Base-by-base conservation (phyloP, 2,888 invertebrate species). In the Scaeva pyrastri region DNA sequence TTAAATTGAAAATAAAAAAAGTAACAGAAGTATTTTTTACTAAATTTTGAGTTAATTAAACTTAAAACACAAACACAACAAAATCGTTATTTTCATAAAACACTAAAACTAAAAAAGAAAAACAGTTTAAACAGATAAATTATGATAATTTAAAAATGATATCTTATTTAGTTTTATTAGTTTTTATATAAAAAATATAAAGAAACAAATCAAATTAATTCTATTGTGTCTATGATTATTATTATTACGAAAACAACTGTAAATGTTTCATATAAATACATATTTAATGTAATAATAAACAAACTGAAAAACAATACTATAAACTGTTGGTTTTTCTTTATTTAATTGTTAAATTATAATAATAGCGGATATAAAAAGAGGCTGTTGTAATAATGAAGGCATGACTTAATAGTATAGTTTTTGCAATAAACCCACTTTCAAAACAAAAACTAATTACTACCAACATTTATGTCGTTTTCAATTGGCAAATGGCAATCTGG, bases 281-380 rank as follows among this genome's bases (percentile, higher is more conserved):
- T 72, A 80, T 85, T 81, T 77, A 82, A 73, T 82, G 86, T 86
- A 86, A 74, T 78, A 86, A 86, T 71, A 86, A 86, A 86, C 60
- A 86, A 86, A 45, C 64, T 58, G 66, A 82, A 84, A 84, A 71
- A 55, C 16, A 76, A 11, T 16, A 52, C 23, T 81, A 76, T 7
- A 81, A 41, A 6, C 2, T 19, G 14, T 41, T 52, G 19, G 60
- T 74, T 43, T 21, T 36, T 60, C 21, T 60, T 39, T 7, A 10
- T n/a, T 60, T 16, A 19, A 31, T 6, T 23, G 3, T n/a, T 16
- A 55, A n/a, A n/a, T n/a, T n/a, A n/a, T n/a, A n/a, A n/a, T n/a
- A n/a, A n/a, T n/a, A n/a, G n/a, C n/a, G n/a, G n/a, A n/a, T n/a
- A n/a, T n/a, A n/a, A n/a, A n/a, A n/a, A n/a, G n/a, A n/a, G n/a